Base-by-base conservation (phyloP, 2,797 vertebrate genomes). In the Sphaeramia orbicularis region DNA sequence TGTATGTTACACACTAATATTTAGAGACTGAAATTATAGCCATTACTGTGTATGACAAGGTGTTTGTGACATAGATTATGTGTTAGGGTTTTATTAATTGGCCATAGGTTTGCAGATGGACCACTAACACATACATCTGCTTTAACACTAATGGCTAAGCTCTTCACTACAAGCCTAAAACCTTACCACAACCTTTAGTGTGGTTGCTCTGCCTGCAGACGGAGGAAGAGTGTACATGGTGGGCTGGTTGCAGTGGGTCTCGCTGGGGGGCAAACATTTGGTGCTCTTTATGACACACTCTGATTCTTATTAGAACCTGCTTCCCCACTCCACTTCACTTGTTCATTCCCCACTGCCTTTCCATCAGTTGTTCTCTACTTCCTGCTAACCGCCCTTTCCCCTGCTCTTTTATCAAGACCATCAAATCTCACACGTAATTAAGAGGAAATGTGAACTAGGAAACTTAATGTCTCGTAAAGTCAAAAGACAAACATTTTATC, bases 361-460 rank as follows among this genome's bases (percentile, higher is more conserved):
- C 84, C 75, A 64, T 87, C 73, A 58, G 64, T 65, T 70, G 68
- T 45, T 74, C 66, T 68, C 55, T 61, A 60, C 78, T 82, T 81
- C 83, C 83, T 78, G 64, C 65, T 65, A 71, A 74, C 64, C 80
- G 42, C 41, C 73, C 60, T 55, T 58, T 49, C 61, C 27, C 65
- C 55, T 48, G 11, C 70, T 73, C 89, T 91, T 92, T 92, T 83
- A 93, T 93, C 89, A 86, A 79, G 56, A 66, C 85, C 85, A 87
- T 93, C 88, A 91, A 92, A 92, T 93, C 89, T 91, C 78, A 86
- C 89, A 89, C 77, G 44, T 91, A 92, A 93, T 94, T 91, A 91
- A 86, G 88, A 90, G 88, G 90, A 92, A 91, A 91, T 87, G 89
- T 77, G 85, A 83, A 87, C 55, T 32, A 83, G 85, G 89, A 91